A percentile compares a stretch with the other conserved stretches of the same genome.
phyloP scores from a whole-genome alignment of 2,888 invertebrate genomes.

The Cancer borealis region DNA sequence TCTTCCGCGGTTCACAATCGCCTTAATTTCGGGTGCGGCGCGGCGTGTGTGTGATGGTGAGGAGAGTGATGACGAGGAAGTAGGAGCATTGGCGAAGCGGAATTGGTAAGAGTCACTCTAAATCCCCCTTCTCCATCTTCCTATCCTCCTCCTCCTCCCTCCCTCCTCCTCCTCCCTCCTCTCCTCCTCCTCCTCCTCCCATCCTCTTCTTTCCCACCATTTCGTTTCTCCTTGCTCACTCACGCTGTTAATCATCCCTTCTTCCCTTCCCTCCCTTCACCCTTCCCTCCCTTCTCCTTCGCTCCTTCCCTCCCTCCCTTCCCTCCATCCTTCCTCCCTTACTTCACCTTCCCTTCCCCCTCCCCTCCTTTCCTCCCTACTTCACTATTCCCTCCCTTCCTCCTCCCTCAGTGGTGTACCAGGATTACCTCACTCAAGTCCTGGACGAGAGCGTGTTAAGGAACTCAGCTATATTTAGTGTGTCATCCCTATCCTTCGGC shows the following conservation, averaged over 20 bases:
- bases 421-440: constrained; percentile 91
- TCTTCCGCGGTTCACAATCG: background rate
- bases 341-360: background rate
- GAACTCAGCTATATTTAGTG: constrained; percentile 77
- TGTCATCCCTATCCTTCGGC: constrained; percentile 77
- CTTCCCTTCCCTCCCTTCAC: background rate
- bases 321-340: no score
- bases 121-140: background rate
- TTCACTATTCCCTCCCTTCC: background rate
- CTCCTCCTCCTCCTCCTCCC: background rate
- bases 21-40: background rate
- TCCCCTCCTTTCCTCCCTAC: background rate
- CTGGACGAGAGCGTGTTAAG: constrained; percentile 91
- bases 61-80: background rate
- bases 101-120: background rate
- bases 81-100: background rate
- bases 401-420: constrained; percentile 87
- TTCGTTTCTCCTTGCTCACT: background rate
- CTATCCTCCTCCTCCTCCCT: background rate
- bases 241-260: background rate
- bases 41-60: constrained; percentile 9
- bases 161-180: no score
- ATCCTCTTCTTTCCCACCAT: background rate
- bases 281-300: no score
- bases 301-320: background rate